A percentile compares a stretch with the other conserved stretches of the same genome.
Conservation (phyloP, 2,888 invertebrate species). For the Gibbula magus region DNA sequence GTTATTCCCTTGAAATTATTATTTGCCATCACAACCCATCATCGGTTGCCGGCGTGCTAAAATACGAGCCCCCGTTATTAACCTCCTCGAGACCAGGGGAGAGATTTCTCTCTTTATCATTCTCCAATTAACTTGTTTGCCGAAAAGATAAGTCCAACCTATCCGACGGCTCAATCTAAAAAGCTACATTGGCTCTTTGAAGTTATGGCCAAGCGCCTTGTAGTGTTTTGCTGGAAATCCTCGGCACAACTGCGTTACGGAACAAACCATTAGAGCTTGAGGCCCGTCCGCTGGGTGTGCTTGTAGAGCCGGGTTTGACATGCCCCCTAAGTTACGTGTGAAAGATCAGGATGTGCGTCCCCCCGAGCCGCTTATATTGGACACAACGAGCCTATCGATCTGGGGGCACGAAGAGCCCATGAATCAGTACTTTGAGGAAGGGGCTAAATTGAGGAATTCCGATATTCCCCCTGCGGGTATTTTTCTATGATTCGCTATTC, state of each 20-base stretch:
- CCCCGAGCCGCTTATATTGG: neutral
- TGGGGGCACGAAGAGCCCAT: neutral
- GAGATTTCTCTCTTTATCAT: neutral
- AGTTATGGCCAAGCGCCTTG: neutral
- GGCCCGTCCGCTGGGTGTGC: neutral
- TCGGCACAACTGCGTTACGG: neutral
- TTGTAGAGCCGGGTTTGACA: neutral
- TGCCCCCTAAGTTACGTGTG: neutral
- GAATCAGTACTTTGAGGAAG: neutral
- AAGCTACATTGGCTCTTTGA: neutral
- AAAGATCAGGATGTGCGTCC: neutral
- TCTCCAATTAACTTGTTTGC: neutral
- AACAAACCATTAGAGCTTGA: neutral
- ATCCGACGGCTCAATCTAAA: neutral
- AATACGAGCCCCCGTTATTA: neutral
- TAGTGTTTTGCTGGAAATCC: neutral
- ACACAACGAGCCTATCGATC: neutral
- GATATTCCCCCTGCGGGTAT: neutral
- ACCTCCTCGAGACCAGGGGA: neutral
- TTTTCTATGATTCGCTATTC: constrained; percentile 13
- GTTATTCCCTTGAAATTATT: no score
- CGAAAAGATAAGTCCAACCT: neutral
- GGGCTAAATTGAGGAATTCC: constrained; percentile 7
- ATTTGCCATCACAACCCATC: no score
- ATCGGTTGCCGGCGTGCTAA: neutral